Percentiles rank a stretch among this genome's conserved stretches.
Conservation (phyloP, 2,113 vertebrate genomes). For the Corynorhinus townsendii region DNA sequence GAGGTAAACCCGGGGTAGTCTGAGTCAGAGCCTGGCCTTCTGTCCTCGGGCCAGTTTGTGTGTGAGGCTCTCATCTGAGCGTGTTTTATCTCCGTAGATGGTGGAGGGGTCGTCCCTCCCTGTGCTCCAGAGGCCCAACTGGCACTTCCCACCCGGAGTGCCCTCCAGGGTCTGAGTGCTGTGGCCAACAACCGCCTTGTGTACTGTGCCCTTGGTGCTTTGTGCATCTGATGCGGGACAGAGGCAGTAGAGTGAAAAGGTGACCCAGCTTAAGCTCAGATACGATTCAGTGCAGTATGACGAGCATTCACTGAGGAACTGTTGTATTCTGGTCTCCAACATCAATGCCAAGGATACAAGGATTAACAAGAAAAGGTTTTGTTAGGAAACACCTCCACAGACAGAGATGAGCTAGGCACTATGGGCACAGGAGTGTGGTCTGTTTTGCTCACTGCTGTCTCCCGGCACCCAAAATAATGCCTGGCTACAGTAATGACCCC, state of each 20-base stretch:
- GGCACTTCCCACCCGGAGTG: accelerated
- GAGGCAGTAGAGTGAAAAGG: background rate
- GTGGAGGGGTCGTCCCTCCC: background rate
- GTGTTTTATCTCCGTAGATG: background rate
- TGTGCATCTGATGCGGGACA: background rate
- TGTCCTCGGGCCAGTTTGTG: background rate
- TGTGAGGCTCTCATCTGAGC: background rate
- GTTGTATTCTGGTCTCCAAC: background rate
- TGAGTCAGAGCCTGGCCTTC: background rate
- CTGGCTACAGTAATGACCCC: background rate
- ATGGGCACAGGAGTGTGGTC: background rate
- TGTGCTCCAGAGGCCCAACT: background rate
- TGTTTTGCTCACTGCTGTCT: background rate
- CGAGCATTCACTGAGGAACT: background rate
- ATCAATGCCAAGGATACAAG: background rate
- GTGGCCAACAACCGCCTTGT: background rate
- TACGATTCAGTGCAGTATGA: background rate
- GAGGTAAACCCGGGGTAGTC: background rate
- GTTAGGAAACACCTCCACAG: background rate
- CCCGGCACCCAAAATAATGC: background rate
- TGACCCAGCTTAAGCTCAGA: too few species aligned
- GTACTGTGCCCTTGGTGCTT: too few species aligned
- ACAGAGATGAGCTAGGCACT: background rate
- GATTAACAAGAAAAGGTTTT: background rate
- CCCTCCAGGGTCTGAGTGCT: background rate